Evolutionary conservation across 1,140 invertebrate species (phyloP).

Genomic region (Ectropis grisescens): DNA sequence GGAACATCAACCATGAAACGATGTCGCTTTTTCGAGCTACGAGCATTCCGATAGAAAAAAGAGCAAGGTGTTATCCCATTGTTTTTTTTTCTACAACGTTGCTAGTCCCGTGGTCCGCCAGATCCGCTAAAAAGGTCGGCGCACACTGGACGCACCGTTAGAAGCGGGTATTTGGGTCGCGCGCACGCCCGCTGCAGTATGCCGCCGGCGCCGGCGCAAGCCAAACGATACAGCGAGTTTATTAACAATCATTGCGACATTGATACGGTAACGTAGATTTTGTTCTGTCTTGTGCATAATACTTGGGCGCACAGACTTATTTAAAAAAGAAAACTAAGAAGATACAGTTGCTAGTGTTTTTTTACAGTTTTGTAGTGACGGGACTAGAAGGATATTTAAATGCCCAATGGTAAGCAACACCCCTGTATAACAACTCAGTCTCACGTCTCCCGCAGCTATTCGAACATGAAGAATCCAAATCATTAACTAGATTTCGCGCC

Average conservation of each 20-base stretch:
- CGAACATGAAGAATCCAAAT: no score
- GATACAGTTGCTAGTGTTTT: background rate
- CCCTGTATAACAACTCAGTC: background rate
- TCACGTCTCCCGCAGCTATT: no score
- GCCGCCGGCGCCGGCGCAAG: constrained; percentile 9
- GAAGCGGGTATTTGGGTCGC: constrained; percentile 27
- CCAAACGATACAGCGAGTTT: constrained; percentile 1
- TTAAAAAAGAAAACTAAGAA: background rate
- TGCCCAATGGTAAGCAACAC: background rate
- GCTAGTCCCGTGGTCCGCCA: no score
- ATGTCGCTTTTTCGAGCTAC: no score
- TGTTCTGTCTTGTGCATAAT: no score
- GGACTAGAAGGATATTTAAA: no score
- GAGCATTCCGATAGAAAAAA: no score
- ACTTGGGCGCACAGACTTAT: background rate
- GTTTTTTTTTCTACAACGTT: no score
- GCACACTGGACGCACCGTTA: constrained; percentile 23
- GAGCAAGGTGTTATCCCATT: no score
- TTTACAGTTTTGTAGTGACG: background rate
- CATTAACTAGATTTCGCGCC: no score
- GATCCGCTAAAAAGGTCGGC: constrained; percentile 3
- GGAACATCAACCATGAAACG: no score
- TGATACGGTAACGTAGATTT: background rate
- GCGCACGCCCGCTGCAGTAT: constrained; percentile 30
- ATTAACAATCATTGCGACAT: background rate